Evolutionary conservation across 2,113 vertebrate genomes (phyloP).

Genomic region (Cheilinus undulatus): DNA sequence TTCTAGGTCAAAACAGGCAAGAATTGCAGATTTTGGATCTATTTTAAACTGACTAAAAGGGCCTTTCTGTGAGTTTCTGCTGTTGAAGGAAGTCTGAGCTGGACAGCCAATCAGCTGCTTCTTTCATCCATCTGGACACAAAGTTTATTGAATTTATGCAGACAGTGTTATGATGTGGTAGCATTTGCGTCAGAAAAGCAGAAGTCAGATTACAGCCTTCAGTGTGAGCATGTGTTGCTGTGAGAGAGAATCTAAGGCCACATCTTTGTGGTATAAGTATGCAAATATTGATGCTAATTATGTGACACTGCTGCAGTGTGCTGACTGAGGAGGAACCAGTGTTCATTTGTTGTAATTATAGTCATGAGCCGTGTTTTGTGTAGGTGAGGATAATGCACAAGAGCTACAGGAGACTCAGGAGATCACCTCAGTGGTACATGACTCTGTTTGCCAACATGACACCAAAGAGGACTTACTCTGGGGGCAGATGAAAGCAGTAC

Average conservation of each 20-base stretch:
- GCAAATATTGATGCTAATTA: conserved; percentile 45
- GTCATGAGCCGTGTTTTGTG: conserved; percentile 24
- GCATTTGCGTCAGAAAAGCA: neutral
- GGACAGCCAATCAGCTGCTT: conserved; percentile 17
- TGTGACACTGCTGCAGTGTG: conserved; percentile 14
- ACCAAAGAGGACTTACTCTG: conserved; percentile 23
- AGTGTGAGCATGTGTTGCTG: conserved; percentile 25
- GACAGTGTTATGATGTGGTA: neutral
- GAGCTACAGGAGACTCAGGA: conserved; percentile 17
- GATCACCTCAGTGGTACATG: conserved; percentile 36
- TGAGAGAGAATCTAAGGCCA: conserved; percentile 31
- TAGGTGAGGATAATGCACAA: neutral
- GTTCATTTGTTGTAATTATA: conserved; percentile 59
- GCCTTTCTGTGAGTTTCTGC: conserved; percentile 18
- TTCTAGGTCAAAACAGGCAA: conserved; percentile 69
- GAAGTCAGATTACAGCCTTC: conserved; percentile 11
- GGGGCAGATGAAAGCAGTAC: conserved; percentile 17
- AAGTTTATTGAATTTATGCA: conserved; percentile 9
- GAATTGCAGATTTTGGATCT: conserved; percentile 50
- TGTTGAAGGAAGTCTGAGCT: conserved; percentile 1
- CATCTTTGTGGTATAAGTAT: conserved; percentile 12
- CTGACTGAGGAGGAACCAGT: conserved; percentile 32
- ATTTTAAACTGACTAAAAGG: conserved; percentile 56
- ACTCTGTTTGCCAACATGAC: conserved; percentile 37
- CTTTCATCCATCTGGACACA: conserved; percentile 1